phyloP scores from a whole-genome alignment of 2,797 vertebrate species.

The Anniella stebbinsi region DNA sequence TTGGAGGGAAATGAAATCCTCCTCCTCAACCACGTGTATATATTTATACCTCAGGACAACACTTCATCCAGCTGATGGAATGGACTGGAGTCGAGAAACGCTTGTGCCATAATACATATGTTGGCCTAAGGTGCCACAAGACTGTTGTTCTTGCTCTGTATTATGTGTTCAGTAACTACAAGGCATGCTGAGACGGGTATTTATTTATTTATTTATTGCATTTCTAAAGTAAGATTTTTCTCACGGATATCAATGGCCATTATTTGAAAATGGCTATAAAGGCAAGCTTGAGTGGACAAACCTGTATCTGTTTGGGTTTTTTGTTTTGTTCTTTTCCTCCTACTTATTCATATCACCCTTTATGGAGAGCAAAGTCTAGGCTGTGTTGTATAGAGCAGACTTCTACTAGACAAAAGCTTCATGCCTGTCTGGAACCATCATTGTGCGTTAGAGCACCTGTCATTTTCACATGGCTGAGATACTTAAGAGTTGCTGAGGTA shows the following conservation, averaged over 20 bases:
- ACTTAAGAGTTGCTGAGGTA: background rate
- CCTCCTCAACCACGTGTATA: background rate
- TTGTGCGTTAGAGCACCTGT: background rate
- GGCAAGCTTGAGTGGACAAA: background rate
- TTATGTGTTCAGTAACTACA: background rate
- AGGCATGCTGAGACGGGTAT: background rate
- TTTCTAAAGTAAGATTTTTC: background rate
- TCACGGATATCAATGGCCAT: background rate
- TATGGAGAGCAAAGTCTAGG: background rate
- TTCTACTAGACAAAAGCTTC: conserved; percentile 5
- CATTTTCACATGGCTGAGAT: rapidly evolving
- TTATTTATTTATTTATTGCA: no score
- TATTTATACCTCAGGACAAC: background rate
- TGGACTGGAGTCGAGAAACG: background rate
- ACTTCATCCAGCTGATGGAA: background rate
- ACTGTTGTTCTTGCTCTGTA: background rate
- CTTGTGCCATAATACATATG: background rate
- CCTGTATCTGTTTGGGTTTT: background rate
- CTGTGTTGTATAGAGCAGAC: background rate
- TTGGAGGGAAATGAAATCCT: background rate
- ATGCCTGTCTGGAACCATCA: background rate
- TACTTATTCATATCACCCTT: background rate
- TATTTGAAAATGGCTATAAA: background rate
- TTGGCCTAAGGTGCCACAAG: background rate
- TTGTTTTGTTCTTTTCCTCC: background rate